Evolutionary conservation across 37 sponge, comb jelly and placozoan species (phyloP).

Genomic region (Cladorhizidae sp.): DNA sequence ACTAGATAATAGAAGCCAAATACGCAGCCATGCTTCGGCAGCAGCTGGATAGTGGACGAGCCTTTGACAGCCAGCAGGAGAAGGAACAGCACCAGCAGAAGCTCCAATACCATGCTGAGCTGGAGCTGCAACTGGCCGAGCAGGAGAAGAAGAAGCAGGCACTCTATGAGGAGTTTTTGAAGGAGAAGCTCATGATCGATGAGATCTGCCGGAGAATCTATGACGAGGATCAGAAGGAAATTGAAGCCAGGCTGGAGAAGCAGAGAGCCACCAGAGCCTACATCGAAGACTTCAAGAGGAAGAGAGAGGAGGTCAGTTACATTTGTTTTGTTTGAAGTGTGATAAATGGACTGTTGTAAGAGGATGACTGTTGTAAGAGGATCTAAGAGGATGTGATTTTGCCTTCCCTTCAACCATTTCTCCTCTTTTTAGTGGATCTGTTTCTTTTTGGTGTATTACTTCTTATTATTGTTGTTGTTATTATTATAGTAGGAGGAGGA

Average conservation of each 20-base stretch:
- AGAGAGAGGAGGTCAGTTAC: constrained; percentile 75
- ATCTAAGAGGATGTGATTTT: no score
- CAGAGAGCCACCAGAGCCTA: constrained; percentile 87
- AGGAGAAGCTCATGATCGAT: constrained; percentile 99
- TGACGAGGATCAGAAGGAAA: constrained; percentile 92
- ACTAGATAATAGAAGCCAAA: constrained; percentile 65
- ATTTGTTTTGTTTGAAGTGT: no score
- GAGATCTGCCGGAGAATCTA: constrained; percentile 98
- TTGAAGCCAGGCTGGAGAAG: constrained; percentile 77
- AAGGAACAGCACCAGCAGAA: constrained; percentile 62
- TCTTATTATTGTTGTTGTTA: no score
- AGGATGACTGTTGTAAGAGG: no score
- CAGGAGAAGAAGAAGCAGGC: constrained; percentile 86
- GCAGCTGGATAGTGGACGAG: constrained; percentile 69
- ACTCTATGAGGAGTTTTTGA: constrained; percentile 95
- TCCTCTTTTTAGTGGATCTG: no score
- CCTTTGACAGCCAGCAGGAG: constrained; percentile 58
- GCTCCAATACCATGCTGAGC: constrained; percentile 81
- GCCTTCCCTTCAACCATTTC: no score
- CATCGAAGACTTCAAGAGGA: constrained; percentile 85
- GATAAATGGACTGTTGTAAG: no score
- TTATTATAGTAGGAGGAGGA: no score
- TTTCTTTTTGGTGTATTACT: no score
- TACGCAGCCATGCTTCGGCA: constrained; percentile 65
- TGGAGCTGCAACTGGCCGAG: constrained; percentile 92